Conservation (phyloP, 2,113 vertebrate species). For the Mionectes macconnelli region DNA sequence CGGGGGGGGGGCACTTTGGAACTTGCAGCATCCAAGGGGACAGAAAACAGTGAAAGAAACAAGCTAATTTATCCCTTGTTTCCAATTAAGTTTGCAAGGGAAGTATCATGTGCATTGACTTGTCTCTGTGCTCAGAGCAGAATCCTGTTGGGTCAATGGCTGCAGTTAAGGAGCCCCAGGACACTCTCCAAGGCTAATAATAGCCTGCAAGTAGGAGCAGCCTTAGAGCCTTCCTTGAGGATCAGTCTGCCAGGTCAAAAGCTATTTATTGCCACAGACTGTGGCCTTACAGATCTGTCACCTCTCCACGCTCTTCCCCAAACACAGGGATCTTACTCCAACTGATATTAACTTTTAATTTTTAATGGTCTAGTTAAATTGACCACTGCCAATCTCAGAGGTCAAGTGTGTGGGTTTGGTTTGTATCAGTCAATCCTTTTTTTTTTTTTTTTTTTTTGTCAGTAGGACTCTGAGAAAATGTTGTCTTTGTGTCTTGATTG, state of each 20-base stretch:
- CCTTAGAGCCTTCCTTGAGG: not conserved
- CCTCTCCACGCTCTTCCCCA: fast-evolving
- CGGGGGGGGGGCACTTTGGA: not conserved
- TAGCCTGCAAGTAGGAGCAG: not conserved
- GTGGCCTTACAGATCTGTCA: not conserved
- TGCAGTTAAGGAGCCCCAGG: not conserved
- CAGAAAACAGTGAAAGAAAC: not conserved
- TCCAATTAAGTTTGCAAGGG: not conserved
- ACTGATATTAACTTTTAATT: not conserved
- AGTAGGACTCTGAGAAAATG: not conserved
- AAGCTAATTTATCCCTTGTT: not conserved
- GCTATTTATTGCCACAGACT: not conserved
- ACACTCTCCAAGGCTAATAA: not conserved
- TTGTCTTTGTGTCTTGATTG: not conserved
- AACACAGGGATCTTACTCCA: not conserved
- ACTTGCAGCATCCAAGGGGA: not conserved
- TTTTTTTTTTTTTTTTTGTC: not conserved
- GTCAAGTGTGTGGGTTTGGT: not conserved
- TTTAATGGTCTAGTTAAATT: not conserved
- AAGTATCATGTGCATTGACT: not conserved
- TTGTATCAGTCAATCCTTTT: not conserved
- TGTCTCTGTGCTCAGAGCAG: not conserved
- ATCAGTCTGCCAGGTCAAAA: not conserved
- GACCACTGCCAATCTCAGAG: not conserved
- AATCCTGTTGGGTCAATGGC: not conserved